Conservation (phyloP, 2,113 vertebrate species). For the Psophia crepitans region DNA sequence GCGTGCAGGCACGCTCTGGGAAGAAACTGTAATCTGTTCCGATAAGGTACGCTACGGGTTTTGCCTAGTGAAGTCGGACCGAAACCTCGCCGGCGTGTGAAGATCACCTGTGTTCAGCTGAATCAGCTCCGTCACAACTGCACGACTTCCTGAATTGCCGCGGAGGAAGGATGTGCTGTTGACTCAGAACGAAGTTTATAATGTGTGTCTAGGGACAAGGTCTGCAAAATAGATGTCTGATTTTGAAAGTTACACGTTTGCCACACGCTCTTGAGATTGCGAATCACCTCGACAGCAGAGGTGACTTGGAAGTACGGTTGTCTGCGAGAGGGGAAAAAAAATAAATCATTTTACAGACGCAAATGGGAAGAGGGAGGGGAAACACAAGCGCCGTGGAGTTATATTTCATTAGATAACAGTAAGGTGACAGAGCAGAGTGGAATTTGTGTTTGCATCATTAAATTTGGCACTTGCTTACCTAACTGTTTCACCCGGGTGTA, state of each 20-base stretch:
- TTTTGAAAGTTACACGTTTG: not conserved
- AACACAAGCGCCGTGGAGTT: rapidly evolving
- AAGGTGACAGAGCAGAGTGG: not conserved
- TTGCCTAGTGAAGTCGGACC: rapidly evolving
- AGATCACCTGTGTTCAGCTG: not conserved
- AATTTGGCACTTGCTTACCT: not conserved
- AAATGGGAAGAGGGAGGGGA: not conserved
- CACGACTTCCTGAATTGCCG: not conserved
- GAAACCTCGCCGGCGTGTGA: not conserved
- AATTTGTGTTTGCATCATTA: not conserved
- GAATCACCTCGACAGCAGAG: not conserved
- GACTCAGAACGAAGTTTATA: not conserved
- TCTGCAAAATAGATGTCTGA: not conserved
- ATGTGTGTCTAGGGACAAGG: not conserved
- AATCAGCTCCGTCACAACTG: not conserved
- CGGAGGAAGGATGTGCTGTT: conserved; percentile 2
- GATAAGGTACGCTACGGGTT: not conserved
- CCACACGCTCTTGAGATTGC: not conserved
- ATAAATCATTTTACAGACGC: not conserved
- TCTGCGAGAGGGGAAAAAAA: rapidly evolving
- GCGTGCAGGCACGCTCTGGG: not conserved
- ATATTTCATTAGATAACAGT: not conserved
- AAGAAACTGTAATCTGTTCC: not conserved
- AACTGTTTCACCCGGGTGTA: not conserved
- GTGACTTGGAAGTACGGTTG: not conserved